phyloP scores from a whole-genome alignment of 2,888 invertebrate species.

The Theretra japonica region DNA sequence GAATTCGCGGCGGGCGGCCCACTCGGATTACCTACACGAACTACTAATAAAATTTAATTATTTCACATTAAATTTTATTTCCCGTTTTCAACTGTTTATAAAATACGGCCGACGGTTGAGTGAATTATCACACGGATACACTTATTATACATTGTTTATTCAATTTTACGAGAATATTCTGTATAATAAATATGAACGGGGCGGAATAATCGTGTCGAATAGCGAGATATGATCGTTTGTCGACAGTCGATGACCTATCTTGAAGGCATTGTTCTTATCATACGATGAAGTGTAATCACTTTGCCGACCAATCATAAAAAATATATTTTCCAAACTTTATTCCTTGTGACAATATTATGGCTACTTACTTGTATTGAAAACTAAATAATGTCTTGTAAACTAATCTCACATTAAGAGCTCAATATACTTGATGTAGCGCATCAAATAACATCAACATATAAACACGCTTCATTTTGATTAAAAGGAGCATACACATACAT shows the following conservation, averaged over 20 bases:
- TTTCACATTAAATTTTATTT: slow-evolving; percentile 27
- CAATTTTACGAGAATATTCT: not conserved
- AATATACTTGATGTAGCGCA: not conserved
- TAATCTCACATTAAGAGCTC: no score
- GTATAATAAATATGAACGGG: not conserved
- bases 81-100: slow-evolving; percentile 1
- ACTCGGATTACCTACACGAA: slow-evolving; percentile 47
- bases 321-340: no score
- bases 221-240: no score
- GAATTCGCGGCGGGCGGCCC: slow-evolving; percentile 71
- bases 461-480: not conserved
- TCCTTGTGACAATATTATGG: no score
- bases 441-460: not conserved
- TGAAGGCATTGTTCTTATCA: no score
- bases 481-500: not conserved
- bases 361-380: no score
- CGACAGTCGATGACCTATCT: no score
- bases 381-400: no score
- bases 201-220: no score
- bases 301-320: no score
- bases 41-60: slow-evolving; percentile 29
- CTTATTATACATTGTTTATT: not conserved
- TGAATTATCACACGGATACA: not conserved
- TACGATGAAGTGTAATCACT: no score
- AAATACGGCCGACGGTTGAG: not conserved